Conservation (phyloP, 1,140 invertebrate species). For the Lordiphosa clarofinis region DNA sequence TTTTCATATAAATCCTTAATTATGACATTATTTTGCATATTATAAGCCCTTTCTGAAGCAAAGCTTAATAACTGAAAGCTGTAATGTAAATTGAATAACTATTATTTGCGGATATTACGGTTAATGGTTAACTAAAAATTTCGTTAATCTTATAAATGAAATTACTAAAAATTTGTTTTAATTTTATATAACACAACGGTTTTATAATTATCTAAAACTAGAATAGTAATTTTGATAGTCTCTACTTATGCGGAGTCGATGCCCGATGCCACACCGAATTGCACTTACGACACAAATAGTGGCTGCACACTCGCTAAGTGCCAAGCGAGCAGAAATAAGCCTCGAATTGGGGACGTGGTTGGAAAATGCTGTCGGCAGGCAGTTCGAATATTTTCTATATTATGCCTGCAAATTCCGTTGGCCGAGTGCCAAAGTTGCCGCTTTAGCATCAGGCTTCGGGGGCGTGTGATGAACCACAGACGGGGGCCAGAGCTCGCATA, state of each 20-base stretch:
- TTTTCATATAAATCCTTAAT: too few relatives aligned
- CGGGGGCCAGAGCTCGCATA: slow-evolving; percentile 29
- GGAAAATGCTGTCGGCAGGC: slow-evolving; percentile 7
- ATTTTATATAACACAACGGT: too few relatives aligned
- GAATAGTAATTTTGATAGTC: too few relatives aligned
- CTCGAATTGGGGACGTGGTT: slow-evolving; percentile 38
- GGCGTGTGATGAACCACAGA: slow-evolving; percentile 26
- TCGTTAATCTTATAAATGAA: too few relatives aligned
- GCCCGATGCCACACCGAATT: slow-evolving; percentile 43
- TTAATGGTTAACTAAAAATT: too few relatives aligned
- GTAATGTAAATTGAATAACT: too few relatives aligned
- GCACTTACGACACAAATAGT: slow-evolving; percentile 45
- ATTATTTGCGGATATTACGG: too few relatives aligned
- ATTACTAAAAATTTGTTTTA: too few relatives aligned
- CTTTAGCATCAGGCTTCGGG: slow-evolving; percentile 6
- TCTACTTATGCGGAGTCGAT: slow-evolving; percentile 3
- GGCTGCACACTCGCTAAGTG: slow-evolving; percentile 24
- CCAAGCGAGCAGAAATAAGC: slow-evolving; percentile 52
- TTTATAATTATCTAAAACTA: too few relatives aligned
- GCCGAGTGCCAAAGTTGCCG: slow-evolving; percentile 54
- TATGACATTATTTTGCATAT: too few relatives aligned
- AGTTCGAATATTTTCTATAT: slow-evolving; percentile 50
- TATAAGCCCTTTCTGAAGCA: too few relatives aligned
- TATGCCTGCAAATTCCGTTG: slow-evolving; percentile 52
- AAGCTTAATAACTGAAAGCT: too few relatives aligned